These are phyloP conservation scores for Aphaenogaster ashmeadi DNA, from an alignment of 1,140 invertebrate species.

Conservation along the genomic window DNA sequence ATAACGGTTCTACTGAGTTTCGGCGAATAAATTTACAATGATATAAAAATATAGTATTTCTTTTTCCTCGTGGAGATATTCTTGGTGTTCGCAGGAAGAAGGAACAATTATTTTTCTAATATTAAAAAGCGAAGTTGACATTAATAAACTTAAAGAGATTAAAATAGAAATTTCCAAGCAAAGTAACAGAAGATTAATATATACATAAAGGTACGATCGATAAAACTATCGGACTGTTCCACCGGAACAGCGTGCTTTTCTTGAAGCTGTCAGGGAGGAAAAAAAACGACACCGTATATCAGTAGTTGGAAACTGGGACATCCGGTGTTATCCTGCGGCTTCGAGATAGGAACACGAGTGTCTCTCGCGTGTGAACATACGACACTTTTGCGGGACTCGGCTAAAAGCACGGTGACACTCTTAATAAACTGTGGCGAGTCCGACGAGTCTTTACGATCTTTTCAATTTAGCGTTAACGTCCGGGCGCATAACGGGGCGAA, in stretches of 20 bases:
- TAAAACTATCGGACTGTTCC: slow-evolving; percentile 27
- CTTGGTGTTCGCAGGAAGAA: background rate
- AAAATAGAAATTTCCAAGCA: slow-evolving; percentile 12
- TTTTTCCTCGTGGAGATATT: background rate
- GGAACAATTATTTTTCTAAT: background rate
- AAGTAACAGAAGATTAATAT: background rate
- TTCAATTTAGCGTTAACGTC: background rate
- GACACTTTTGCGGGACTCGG: slow-evolving; percentile 16
- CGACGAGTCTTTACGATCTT: background rate
- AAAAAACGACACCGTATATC: slow-evolving; percentile 23
- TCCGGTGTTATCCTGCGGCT: slow-evolving; percentile 19
- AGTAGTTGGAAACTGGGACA: slow-evolving; percentile 47
- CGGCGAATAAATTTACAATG: background rate
- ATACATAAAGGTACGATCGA: slow-evolving; percentile 23
- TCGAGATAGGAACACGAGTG: background rate
- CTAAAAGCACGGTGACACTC: background rate
- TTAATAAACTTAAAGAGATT: slow-evolving; percentile 2
- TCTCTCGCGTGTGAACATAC: background rate
- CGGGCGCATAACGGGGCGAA: background rate
- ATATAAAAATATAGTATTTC: background rate
- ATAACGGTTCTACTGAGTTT: background rate
- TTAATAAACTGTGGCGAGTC: slow-evolving; percentile 23
- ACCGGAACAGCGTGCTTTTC: background rate
- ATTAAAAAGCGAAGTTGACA: background rate
- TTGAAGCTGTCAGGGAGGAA: background rate